These are phyloP conservation scores for Auanema freiburgensis DNA, from an alignment of 2,888 invertebrate genomes.

Conservation along the genomic window DNA sequence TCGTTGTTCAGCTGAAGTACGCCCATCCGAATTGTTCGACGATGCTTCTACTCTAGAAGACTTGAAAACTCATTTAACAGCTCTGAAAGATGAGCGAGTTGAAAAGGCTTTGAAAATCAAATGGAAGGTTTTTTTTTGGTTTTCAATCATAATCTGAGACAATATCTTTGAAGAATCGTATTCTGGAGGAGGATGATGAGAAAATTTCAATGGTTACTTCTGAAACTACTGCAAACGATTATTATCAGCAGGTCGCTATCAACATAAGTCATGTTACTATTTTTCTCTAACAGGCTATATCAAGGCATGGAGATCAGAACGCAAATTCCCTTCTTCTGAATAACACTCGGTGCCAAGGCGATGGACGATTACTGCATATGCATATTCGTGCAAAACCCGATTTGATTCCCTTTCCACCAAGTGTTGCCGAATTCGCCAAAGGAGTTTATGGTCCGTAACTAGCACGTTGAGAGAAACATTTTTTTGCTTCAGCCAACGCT, in stretches of 20 bases:
- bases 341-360: slow-evolving; percentile 12
- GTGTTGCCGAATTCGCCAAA: background rate
- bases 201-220: background rate
- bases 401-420: background rate
- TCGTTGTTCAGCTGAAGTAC: background rate
- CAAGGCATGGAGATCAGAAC: slow-evolving; percentile 13
- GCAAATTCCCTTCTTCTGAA: slow-evolving; percentile 14
- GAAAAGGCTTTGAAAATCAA: too few relatives aligned
- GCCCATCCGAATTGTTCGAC: too few relatives aligned
- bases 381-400: slow-evolving; percentile 5
- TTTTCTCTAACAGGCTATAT: slow-evolving; percentile 16
- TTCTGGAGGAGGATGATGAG: slow-evolving; percentile 15
- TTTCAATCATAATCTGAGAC: background rate
- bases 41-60: too few relatives aligned
- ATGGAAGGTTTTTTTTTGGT: too few relatives aligned
- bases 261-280: background rate
- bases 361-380: slow-evolving; percentile 11
- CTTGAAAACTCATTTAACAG: too few relatives aligned
- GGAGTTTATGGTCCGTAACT: background rate
- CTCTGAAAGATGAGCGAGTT: too few relatives aligned
- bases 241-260: slow-evolving; percentile 17
- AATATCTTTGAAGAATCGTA: background rate
- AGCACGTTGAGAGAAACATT: background rate
- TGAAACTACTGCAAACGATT: slow-evolving; percentile 17
- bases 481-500: too few relatives aligned